Percentiles rank a stretch among this genome's conserved stretches.
Evolutionary conservation across 2,797 vertebrate genomes (phyloP).

Genomic region (Trachurus trachurus): DNA sequence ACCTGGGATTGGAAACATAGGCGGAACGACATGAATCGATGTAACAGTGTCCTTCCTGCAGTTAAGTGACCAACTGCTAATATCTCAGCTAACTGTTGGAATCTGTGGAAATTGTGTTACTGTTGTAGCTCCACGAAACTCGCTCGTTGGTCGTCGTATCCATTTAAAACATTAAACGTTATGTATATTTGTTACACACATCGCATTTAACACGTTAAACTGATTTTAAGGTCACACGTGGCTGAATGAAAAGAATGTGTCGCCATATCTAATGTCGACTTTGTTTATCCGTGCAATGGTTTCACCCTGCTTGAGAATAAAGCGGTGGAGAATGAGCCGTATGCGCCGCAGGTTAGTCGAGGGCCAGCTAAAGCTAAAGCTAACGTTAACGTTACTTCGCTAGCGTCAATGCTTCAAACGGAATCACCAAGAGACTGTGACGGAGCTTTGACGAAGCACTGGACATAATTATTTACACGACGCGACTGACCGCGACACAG

Average conservation of each 20-base stretch:
- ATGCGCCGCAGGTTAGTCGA: slow-evolving; percentile 24
- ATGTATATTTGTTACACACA: too few species aligned
- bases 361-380: slow-evolving; percentile 7
- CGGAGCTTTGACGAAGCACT: fast-evolving
- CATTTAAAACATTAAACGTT: too few species aligned
- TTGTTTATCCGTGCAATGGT: fast-evolving
- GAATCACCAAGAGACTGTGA: not conserved
- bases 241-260: not conserved
- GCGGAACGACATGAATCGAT: not conserved
- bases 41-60: not conserved
- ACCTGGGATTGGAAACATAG: not conserved
- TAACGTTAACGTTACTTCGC: slow-evolving; percentile 37
- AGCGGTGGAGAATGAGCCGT: not conserved
- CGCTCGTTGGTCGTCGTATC: not conserved
- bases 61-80: not conserved
- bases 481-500: fast-evolving
- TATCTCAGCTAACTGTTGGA: not conserved
- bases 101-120: not conserved
- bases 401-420: not conserved
- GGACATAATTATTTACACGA: fast-evolving
- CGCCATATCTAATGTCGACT: too few species aligned
- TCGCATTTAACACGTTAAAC: not conserved
- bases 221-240: too few species aligned
- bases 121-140: not conserved
- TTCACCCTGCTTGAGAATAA: not conserved